Evolutionary conservation across 2,888 invertebrate genomes (phyloP), one percentile per base, ranked within the genome.

Genomic region (Ptychoptera contaminata): DNA sequence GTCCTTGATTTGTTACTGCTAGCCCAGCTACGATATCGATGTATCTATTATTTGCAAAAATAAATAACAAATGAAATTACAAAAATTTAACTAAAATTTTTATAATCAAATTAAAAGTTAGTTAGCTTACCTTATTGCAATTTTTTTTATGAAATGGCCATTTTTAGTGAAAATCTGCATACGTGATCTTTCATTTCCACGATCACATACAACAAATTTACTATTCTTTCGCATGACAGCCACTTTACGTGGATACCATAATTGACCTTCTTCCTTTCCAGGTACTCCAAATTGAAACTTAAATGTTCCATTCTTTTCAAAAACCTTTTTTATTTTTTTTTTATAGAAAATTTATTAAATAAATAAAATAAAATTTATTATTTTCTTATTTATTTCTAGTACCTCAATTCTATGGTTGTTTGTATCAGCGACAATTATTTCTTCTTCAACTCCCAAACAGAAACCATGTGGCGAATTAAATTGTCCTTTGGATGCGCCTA

Each of bases 391-490:
- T n/a, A n/a, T n/a, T n/a, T n/a, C n/a, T n/a, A n/a, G n/a, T n/a
- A 82, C 83, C 68, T 90, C 87, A 58, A 96, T 88, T 50, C 94
- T 82, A 69, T 96, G 94, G 64, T 94, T 94, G 62, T 94, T 92
- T 6, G 94, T 94, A 62, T 94, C 90, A 37, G 93, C 94, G 16
- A 94, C 93, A 56, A 94, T 86, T 53, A 96, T 93, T 59, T 94
- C 93, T 63, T 94, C 93, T 58, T 93, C 92, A 43, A 82, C 75
- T 32, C 94, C 93, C 50, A 96, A 73, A 59, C 94, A 96, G 65
- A 96, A 96, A 39, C 94, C 94, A 65, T 96, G 94, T 0, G 94
- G 94, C 1, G 94, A 93, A 67, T 92, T 93, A 58, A 96, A 94
- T 67, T 94, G 93, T 15, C 88, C 86, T 61, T 90, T 90, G 49